A percentile compares a stretch with the other conserved stretches of the same genome.
Evolutionary conservation across 2,888 invertebrate species (phyloP).

Genomic region (Melieria crassipennis): DNA sequence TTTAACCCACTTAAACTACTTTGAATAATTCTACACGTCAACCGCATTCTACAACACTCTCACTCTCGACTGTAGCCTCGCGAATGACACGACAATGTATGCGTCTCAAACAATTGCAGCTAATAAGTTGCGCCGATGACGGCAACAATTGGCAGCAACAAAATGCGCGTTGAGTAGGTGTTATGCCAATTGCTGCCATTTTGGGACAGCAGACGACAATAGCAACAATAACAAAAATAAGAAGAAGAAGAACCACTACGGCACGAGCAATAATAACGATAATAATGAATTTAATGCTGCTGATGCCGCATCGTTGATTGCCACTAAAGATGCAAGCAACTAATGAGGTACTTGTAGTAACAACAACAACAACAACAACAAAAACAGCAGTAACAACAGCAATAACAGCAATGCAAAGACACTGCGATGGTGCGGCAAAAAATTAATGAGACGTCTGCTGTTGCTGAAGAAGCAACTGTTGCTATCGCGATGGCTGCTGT

Average conservation of each 20-base stretch:
- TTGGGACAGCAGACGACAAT: too few relatives aligned
- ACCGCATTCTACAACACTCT: neutral
- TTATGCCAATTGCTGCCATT: too few relatives aligned
- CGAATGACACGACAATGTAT: too few relatives aligned
- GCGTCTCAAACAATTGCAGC: too few relatives aligned
- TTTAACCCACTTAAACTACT: too few relatives aligned
- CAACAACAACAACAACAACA: neutral
- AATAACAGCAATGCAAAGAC: neutral
- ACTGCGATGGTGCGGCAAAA: neutral
- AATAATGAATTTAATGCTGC: neutral
- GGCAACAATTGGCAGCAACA: too few relatives aligned
- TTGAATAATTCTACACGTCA: too few relatives aligned
- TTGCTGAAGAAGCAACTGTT: neutral
- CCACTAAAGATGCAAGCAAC: too few relatives aligned
- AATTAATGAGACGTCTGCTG: too few relatives aligned
- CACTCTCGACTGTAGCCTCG: neutral
- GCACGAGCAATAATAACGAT: neutral
- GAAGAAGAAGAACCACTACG: neutral
- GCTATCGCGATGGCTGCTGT: slow-evolving; percentile 3
- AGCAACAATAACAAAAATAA: neutral
- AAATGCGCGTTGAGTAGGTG: too few relatives aligned
- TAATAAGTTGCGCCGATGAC: too few relatives aligned
- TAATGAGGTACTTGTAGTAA: neutral
- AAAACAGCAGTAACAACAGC: neutral
- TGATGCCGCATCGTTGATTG: neutral